Evolutionary conservation across 2,888 invertebrate genomes (phyloP), one percentile per base, ranked within the genome.

Genomic region (Diarsia dahlii): DNA sequence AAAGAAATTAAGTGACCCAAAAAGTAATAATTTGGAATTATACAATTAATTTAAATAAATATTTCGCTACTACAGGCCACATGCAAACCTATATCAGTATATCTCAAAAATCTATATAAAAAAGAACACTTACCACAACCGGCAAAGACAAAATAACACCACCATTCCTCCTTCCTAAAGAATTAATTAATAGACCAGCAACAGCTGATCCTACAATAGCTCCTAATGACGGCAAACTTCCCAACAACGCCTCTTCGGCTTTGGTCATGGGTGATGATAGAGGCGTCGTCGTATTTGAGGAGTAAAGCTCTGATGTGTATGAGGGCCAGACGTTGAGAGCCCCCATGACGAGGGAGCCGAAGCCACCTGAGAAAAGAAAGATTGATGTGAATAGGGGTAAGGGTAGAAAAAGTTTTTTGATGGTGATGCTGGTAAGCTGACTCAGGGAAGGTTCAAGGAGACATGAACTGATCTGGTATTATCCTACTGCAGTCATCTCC

Each of bases 251-350:
- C 3, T 94, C 92, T 68, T 95, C 95, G 1, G 96, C 91, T 39
- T 95, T 92, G 15, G 95, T 94, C 93, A 97, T 94, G 0, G 97
- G 95, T 0, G 84, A 82, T 0, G 90, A 89, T 1, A 97, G 92
- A 0, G 97, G 89, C 0, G 96, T 97, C 0, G 96, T 93, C 23
- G 92, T 86, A 4, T 91, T 88, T 0, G 95, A 93, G 23, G 95
- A 92, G 62, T 97, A 93, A 20, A 94, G 90, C 0, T 94, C 92
- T 1, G 96, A 89, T 1, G 97, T 96, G 71, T 97, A 97, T 0
- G 97, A 97, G 0, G 97, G 95, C 97, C 97, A 97, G 1, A 97
- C 97, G 71, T 97, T 94, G 0, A 95, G 84, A 3, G 92, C 23
- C 3, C 95, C 96, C 91, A 93, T 93, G 0, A 92, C 74, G 0